Conservation (phyloP, 1,140 invertebrate species). For the Schlechtendalia chinensis region DNA sequence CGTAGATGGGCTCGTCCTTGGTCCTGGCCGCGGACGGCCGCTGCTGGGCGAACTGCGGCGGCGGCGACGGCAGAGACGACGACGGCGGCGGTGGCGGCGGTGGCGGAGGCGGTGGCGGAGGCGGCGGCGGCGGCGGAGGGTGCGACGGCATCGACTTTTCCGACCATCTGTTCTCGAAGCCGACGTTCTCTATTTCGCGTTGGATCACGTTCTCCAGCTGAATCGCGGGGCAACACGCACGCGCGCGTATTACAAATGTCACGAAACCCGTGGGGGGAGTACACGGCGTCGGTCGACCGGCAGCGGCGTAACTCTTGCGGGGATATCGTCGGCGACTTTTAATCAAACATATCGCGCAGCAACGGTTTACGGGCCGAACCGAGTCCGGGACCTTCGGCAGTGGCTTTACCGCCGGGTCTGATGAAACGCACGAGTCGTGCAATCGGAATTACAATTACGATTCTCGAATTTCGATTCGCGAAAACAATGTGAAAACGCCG, state of each 20-base stretch:
- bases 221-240: not conserved
- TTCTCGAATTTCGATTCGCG: too few species aligned
- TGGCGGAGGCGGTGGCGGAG: slow-evolving; percentile 61
- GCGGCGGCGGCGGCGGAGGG: slow-evolving; percentile 54
- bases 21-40: slow-evolving; percentile 56
- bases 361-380: too few species aligned
- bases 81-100: slow-evolving; percentile 67
- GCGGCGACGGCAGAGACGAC: slow-evolving; percentile 70
- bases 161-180: not conserved
- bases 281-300: not conserved
- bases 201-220: slow-evolving; percentile 64
- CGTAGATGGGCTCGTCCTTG: slow-evolving; percentile 75
- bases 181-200: slow-evolving; percentile 58
- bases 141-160: slow-evolving; percentile 55
- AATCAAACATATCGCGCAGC: too few species aligned
- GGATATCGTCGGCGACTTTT: too few species aligned
- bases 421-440: too few species aligned
- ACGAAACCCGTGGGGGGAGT: too few species aligned
- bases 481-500: too few species aligned
- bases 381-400: too few species aligned
- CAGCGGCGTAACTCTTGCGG: not conserved
- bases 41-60: slow-evolving; percentile 59
- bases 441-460: too few species aligned
- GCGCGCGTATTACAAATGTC: too few species aligned
- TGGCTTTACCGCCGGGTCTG: too few species aligned